Conservation (phyloP, 2,797 vertebrate genomes). For the Distichodus sexfasciatus region DNA sequence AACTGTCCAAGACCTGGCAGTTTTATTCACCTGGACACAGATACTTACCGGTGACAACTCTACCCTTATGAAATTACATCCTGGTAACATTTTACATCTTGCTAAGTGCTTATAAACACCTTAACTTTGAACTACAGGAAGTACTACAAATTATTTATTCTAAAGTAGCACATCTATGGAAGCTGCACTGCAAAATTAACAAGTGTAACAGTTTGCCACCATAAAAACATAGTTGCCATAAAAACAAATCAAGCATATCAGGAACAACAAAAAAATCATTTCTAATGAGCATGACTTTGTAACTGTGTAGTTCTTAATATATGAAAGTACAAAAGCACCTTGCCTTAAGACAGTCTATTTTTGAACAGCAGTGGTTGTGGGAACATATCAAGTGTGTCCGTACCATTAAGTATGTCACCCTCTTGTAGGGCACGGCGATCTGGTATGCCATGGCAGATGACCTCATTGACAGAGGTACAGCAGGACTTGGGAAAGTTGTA, state of each 20-base stretch:
- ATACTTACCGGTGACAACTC: background rate
- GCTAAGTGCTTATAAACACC: no score
- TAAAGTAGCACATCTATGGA: no score
- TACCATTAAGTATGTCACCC: constrained; percentile 97
- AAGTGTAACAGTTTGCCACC: no score
- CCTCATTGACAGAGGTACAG: constrained; percentile 98
- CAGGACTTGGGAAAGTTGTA: constrained; percentile 99
- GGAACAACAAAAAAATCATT: background rate
- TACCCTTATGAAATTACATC: no score
- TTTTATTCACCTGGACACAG: background rate
- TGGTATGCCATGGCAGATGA: constrained; percentile 99
- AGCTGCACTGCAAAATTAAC: no score
- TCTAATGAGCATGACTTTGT: background rate
- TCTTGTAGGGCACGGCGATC: constrained; percentile 90
- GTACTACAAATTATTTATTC: no score
- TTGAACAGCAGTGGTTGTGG: background rate
- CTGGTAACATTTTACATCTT: no score
- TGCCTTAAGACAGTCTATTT: constrained; percentile 8
- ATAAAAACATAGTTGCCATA: no score
- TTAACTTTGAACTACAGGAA: no score
- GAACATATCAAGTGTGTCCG: constrained; percentile 21
- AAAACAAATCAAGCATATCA: no score
- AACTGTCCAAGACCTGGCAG: background rate
- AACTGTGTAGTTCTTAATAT: background rate
- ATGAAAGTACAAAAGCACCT: background rate